Conservation (phyloP, 2,113 vertebrate species). For the Eira barbara region DNA sequence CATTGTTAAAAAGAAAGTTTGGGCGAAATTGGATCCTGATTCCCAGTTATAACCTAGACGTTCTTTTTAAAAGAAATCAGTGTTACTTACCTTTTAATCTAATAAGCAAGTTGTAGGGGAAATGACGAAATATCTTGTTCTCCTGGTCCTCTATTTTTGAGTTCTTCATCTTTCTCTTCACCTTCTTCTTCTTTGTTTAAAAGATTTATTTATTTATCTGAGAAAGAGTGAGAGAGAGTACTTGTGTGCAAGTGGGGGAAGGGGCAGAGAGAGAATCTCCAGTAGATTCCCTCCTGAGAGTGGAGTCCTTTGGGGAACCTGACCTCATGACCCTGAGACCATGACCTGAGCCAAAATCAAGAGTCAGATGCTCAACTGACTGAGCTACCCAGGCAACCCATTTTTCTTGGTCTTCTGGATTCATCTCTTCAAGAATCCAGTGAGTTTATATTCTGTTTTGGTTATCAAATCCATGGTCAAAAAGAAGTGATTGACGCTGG, state of each 20-base stretch:
- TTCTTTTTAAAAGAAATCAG: not conserved
- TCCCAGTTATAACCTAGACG: not conserved
- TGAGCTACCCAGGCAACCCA: not conserved
- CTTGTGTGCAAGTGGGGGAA: not conserved
- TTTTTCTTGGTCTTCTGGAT: not conserved
- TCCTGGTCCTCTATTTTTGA: not conserved
- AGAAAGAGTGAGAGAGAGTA: not conserved
- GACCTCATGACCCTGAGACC: not conserved
- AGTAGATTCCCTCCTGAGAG: not conserved
- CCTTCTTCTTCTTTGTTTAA: not conserved
- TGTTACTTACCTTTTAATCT: not conserved
- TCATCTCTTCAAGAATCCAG: not conserved
- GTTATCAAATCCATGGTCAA: not conserved
- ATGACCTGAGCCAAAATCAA: not conserved
- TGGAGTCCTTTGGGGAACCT: not conserved
- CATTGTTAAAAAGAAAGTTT: not conserved
- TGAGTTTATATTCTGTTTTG: not conserved
- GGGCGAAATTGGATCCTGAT: not conserved
- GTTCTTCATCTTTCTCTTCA: not conserved
- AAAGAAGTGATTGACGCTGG: not conserved
- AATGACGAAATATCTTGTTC: not conserved
- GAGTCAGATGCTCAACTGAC: not conserved
- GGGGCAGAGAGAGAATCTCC: not conserved
- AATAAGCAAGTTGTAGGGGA: not conserved
- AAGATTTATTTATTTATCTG: not conserved